Evolutionary conservation across 2,113 vertebrate genomes (phyloP).

Genomic region (Excalfactoria chinensis): DNA sequence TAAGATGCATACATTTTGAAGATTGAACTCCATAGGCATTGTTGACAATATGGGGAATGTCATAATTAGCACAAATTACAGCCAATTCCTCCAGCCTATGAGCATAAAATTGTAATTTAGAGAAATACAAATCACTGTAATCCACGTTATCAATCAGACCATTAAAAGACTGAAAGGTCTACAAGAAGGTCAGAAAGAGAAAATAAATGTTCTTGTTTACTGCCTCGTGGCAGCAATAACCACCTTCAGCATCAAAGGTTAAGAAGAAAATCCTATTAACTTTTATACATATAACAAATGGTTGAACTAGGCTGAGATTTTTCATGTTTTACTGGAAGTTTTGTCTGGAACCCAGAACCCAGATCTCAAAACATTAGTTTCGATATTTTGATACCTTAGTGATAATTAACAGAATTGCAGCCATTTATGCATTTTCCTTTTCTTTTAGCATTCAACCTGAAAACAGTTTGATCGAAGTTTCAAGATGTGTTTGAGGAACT

Average conservation of each 20-base stretch:
- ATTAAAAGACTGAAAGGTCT: background rate
- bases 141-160: background rate
- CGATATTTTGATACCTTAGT: background rate
- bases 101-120: conserved; percentile 60
- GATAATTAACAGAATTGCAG: background rate
- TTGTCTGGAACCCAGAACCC: background rate
- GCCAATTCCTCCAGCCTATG: conserved; percentile 91
- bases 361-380: background rate
- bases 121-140: conserved; percentile 2
- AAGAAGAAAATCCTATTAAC: background rate
- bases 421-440: background rate
- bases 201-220: background rate
- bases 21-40: conserved; percentile 96
- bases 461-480: background rate
- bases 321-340: background rate
- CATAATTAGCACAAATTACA: conserved; percentile 85
- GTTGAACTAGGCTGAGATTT: background rate
- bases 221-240: background rate
- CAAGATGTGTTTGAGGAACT: background rate
- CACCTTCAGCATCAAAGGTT: background rate
- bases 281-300: background rate
- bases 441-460: background rate
- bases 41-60: conserved; percentile 95
- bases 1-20: conserved; percentile 98
- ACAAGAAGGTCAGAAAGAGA: background rate